Evolutionary conservation across 1,140 invertebrate genomes (phyloP).

Genomic region (Zaprionus davidi): DNA sequence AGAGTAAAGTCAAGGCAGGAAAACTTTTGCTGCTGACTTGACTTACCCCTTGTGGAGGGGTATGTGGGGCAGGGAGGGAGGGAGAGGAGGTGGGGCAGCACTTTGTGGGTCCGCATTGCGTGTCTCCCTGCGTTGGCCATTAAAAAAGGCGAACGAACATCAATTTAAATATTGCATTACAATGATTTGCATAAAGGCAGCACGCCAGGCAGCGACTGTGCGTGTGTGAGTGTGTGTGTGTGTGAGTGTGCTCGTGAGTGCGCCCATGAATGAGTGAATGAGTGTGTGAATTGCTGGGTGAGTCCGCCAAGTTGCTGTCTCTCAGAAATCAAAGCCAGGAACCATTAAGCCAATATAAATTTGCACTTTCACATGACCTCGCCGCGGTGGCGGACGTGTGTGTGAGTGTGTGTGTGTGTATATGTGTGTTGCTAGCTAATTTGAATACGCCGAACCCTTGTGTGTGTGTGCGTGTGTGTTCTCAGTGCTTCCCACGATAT

Average conservation of each 20-base stretch:
- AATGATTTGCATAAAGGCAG: constrained; percentile 76
- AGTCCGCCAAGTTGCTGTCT: constrained; percentile 31
- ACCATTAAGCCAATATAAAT: constrained; percentile 77
- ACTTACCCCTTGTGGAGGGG: constrained; percentile 10
- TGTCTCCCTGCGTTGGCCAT: constrained; percentile 55
- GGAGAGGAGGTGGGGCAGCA: neutral
- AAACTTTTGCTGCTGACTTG: constrained; percentile 6
- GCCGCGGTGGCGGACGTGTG: constrained; percentile 30
- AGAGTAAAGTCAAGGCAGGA: neutral
- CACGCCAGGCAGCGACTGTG: constrained; percentile 23
- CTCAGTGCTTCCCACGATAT: constrained; percentile 71
- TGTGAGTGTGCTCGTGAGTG: constrained; percentile 16
- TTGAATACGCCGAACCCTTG: constrained; percentile 58
- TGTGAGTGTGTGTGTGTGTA: constrained; percentile 7
- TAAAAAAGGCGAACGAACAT: constrained; percentile 74
- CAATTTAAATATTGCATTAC: constrained; percentile 82
- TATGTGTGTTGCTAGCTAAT: constrained; percentile 52
- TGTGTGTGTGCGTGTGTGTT: constrained; percentile 22
- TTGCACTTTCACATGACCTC: constrained; percentile 81
- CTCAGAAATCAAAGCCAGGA: constrained; percentile 53
- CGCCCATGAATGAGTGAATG: constrained; percentile 12
- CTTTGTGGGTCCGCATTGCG: constrained; percentile 50
- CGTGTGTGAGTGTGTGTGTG: neutral
- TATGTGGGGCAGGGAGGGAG: neutral
- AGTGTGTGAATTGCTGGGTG: constrained; percentile 36